These are phyloP conservation scores for Otus sunia DNA, from an alignment of 2,113 vertebrate genomes.

Conservation along the genomic window DNA sequence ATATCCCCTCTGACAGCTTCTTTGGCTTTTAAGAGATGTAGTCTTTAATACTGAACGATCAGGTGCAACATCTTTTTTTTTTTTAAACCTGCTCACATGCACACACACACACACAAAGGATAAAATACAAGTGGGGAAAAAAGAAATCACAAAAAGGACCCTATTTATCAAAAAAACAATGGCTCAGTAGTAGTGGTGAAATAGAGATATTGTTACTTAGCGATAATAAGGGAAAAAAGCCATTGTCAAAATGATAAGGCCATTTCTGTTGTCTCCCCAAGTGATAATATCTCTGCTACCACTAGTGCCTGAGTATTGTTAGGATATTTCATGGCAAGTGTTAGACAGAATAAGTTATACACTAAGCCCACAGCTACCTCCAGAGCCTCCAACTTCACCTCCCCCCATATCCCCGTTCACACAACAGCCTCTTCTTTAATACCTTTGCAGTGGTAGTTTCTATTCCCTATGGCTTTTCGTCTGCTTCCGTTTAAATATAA, in stretches of 20 bases:
- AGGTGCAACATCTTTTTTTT: neutral
- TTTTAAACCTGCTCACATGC: conserved; percentile 4
- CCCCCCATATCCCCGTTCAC: neutral
- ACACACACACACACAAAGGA: neutral
- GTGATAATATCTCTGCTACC: conserved; percentile 67
- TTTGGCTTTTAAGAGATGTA: neutral
- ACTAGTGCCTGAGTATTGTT: conserved; percentile 48
- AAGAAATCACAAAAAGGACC: conserved; percentile 25
- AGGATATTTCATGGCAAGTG: conserved; percentile 66
- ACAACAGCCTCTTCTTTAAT: conserved; percentile 37
- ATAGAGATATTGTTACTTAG: conserved; percentile 68
- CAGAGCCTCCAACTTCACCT: neutral
- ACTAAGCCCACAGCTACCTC: conserved; percentile 55
- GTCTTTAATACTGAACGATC: neutral
- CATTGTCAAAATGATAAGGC: conserved; percentile 70
- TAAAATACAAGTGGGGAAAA: conserved; percentile 23
- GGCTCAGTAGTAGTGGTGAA: conserved; percentile 22
- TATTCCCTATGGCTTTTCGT: conserved; percentile 34
- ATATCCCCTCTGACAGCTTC: neutral
- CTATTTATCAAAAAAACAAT: conserved; percentile 64
- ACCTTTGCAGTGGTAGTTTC: neutral
- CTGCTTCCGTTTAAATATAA: conserved; percentile 33
- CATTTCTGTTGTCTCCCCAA: conserved; percentile 67
- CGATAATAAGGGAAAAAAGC: conserved; percentile 62
- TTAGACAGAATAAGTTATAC: conserved; percentile 61